Base-by-base conservation (phyloP, 1,140 invertebrate genomes). In the Holcopasites calliopsidis region DNA sequence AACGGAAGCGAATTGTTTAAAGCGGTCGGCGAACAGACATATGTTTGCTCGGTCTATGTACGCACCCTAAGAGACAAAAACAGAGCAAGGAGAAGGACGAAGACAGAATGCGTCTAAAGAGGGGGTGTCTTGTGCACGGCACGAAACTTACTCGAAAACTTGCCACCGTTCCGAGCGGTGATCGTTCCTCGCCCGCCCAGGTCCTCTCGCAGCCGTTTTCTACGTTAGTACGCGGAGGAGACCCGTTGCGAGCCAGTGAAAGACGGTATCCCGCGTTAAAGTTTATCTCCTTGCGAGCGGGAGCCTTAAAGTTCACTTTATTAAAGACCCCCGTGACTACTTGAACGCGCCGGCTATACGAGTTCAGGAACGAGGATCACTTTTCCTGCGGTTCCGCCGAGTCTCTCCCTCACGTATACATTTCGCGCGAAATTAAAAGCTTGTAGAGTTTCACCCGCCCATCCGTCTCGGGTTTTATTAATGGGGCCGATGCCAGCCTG, bases 241-340 rank as follows among this genome's bases (percentile, higher is more conserved):
- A 65, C 62, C 50, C 57, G 54, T 54, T 47, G 66, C 76, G 78
- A 76, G 64, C 44, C 40, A 26, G 75, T 82, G 81, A 80, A 65
- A 64, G 52, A 86, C 76, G 79, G 79, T 83, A 80, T 79, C 76
- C 80, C 74, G 76, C 73, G 80, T 80, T 84, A 85, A 89, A 88
- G 85, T 89, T 89, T 88, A 88, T 88, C 85, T 84, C 84, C 80
- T 81, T 74, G 76, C 82, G 79, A 86, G 80, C 70, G 58, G 68
- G 75, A 88, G 81, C 86, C 86, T 88, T 88, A 87, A 88, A 89
- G 84, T 88, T 88, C 85, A 85, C 86, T 88, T 88, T 88, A 89
- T 88, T 89, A 89, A 89, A 89, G 87, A 87, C 80, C 79, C 80
- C 79, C 80, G 77, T 76, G 77, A 85, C 82, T 83, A 78, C 81